Base-by-base conservation (phyloP, 2,113 vertebrate species). In the Clarias batrachus region DNA sequence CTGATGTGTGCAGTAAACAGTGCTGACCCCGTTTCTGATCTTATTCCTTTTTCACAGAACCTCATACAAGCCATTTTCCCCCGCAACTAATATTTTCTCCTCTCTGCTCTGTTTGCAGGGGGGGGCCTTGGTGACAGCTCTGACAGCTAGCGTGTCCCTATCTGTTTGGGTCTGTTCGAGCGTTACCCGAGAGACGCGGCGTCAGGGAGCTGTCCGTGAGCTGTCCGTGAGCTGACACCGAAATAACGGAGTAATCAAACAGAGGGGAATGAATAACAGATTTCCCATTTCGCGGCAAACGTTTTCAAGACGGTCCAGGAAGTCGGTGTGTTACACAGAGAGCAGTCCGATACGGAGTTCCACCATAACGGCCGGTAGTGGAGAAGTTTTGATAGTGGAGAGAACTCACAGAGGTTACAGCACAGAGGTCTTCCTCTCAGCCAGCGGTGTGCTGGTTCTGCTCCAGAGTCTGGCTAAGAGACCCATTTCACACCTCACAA, bases 401-500 rank as follows among this genome's bases (percentile, higher is more conserved):
- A 65, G 65, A 41, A 30, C 80, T 70, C 63, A 80, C 48, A 41
- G n/a, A 14, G 52, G 63, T 41, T 48, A 23, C 52, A 1, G 76
- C 66, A 82, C 48, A 48, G 48, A 48, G 48, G 48, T 82, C 41
- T 33, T 68, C 21, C 52, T 27, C 66, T 33, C 85, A 60, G 77
- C n/a, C 85, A 62, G 56, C 27, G 27, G 78, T 70, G 57, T 41
- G 57, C 70, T 62, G 77, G 78, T 86, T 86, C 85, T 73, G 85
- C 85, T 60, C 13, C 37, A 30, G 41, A 19, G 73, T 86, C 79
- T 63, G 79, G 68, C 54, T 87, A 66, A 85, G 89, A 71, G 85
- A 78, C 65, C 57, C 21, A 84, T 70, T 84, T 74, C 84, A 81
- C 54, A 60, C 71, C 84, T 89, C 84, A 86, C 27, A 87, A 83